Base-by-base conservation (phyloP, 2,888 invertebrate genomes). In the Drosophila pseudotalamancana region DNA sequence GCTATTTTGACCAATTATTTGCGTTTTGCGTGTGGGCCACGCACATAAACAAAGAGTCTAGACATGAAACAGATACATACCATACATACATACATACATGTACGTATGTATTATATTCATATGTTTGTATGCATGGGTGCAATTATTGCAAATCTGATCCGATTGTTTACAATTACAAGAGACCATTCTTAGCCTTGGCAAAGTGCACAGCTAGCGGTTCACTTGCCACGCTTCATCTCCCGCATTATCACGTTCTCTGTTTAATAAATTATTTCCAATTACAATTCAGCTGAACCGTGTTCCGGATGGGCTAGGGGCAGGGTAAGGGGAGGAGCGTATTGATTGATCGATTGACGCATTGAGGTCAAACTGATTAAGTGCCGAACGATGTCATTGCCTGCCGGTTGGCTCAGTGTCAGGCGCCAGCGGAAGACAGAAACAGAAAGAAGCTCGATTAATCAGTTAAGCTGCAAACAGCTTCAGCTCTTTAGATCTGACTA, bases 331-430 rank as follows among this genome's bases (percentile, higher is more conserved):
- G 9, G 19, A n/a, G 8, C 49, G 12, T 19, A 67, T 72, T 70
- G 82, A 79, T 79, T 69, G 85, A 79, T 74, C 49, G 77, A 55
- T 66, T 63, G 65, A 74, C 46, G 67, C 65, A 69, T 84, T 66
- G 69, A 85, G 81, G 81, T 68, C 64, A 72, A 68, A 77, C 61
- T 72, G 82, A 72, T 81, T 81, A 79, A 81, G 63, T 62, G 81
- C 59, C 74, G 72, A 82, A 69, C 79, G 81, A 74, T 85, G 81
- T 82, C 85, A 79, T 77, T 82, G 79, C 55, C 83, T 73, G 49
- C 25, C 11, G 19, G 12, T n/a, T 31, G 32, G 39, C 11, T 25
- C 16, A 43, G 29, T 63, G 55, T 35, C 66, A 59, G 50, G 25
- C 25, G 25, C 25, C 25, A 25, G 25, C 25, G 1, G n/a, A n/a